Conservation (phyloP, 2,113 vertebrate genomes). For the Odocoileus virginianus region DNA sequence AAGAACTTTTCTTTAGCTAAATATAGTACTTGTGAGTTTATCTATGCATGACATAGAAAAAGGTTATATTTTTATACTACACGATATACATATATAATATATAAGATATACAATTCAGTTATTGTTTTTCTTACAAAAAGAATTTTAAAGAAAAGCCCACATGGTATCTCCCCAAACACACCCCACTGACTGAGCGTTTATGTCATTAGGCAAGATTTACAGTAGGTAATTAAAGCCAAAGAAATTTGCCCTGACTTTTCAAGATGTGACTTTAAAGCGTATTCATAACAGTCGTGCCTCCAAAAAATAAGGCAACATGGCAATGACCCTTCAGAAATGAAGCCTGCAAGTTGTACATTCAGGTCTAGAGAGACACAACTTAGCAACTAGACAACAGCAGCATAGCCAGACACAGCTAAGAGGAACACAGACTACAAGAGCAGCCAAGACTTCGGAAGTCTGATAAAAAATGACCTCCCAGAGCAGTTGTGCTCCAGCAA, state of each 20-base stretch:
- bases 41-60: neutral
- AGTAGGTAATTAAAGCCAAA: neutral
- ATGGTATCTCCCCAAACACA: neutral
- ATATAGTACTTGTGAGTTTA: neutral
- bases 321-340: neutral
- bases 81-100: neutral
- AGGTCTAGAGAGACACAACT: neutral
- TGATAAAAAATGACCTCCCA: slow-evolving; percentile 4
- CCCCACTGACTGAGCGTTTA: neutral
- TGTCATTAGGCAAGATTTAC: neutral
- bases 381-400: neutral
- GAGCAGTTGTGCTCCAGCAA: neutral
- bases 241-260: neutral
- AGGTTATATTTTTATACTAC: neutral
- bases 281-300: neutral
- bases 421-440: rapidly evolving
- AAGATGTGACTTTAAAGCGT: neutral
- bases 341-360: neutral
- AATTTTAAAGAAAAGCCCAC: neutral
- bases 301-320: neutral
- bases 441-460: neutral
- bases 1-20: neutral
- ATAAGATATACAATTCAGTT: neutral
- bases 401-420: neutral
- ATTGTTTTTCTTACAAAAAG: neutral